phyloP scores from a whole-genome alignment of 2,888 invertebrate genomes.

The Lysandra coridon region DNA sequence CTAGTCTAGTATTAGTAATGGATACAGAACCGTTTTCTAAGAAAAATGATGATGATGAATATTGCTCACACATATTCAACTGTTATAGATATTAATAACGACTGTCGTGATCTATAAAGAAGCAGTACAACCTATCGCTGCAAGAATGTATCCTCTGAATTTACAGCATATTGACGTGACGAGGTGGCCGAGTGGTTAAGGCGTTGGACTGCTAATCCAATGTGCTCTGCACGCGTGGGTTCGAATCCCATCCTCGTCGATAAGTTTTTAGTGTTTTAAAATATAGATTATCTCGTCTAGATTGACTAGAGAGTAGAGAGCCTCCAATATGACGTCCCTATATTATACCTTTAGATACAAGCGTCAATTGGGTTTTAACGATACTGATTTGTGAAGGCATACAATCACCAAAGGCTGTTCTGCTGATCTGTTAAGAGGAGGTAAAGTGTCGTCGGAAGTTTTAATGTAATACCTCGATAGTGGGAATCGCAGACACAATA shows the following conservation, averaged over 20 bases:
- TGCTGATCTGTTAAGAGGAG: no score
- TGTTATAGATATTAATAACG: background rate
- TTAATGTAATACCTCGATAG: no score
- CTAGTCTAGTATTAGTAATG: no score
- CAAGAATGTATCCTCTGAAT: background rate
- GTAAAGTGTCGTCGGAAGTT: no score
- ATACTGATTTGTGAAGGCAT: background rate
- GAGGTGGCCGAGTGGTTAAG: conserved; percentile 82
- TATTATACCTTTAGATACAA: no score
- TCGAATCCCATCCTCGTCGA: conserved; percentile 90
- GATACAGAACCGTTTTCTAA: background rate
- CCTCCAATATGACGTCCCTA: no score
- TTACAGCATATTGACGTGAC: conserved; percentile 47
- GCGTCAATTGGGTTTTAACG: no score
- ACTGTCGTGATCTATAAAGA: background rate
- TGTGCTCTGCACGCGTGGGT: conserved; percentile 90
- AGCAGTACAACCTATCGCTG: background rate
- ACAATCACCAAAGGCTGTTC: background rate
- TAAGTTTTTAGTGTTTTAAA: conserved; percentile 61
- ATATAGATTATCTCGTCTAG: no score
- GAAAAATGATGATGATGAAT: background rate
- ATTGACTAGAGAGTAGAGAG: no score
- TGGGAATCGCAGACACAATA: no score
- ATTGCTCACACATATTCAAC: background rate
- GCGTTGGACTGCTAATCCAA: conserved; percentile 78